Evolutionary conservation across 2,113 vertebrate genomes (phyloP).

Genomic region (Cephalopterus ornatus): DNA sequence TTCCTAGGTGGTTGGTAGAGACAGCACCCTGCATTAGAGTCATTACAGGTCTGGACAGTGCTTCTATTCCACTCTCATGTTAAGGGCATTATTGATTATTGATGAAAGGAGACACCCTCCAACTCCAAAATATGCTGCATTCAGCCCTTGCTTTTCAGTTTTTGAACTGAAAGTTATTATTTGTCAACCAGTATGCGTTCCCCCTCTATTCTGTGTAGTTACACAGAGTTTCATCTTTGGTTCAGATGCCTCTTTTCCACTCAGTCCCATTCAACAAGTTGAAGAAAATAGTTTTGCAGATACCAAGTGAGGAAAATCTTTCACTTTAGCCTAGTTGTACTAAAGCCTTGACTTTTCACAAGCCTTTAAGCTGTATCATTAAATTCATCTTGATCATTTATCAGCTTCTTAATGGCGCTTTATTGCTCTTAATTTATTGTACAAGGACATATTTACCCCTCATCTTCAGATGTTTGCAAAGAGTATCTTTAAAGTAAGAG

Average conservation of each 20-base stretch:
- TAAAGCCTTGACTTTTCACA: slow-evolving; percentile 56
- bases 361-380: slow-evolving; percentile 46
- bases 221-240: background rate
- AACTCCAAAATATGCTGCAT: background rate
- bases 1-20: background rate
- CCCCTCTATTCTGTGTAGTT: background rate
- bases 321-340: slow-evolving; percentile 36
- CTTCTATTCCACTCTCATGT: background rate
- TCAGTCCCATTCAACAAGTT: background rate
- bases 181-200: background rate
- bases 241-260: slow-evolving; percentile 23
- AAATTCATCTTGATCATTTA: slow-evolving; percentile 35
- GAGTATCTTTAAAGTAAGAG: slow-evolving; percentile 69
- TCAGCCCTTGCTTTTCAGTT: background rate
- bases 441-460: slow-evolving; percentile 69
- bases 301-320: background rate
- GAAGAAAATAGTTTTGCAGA: slow-evolving; percentile 25
- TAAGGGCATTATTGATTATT: slow-evolving; percentile 58
- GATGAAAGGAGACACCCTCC: slow-evolving; percentile 33
- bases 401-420: slow-evolving; percentile 39
- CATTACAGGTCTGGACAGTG: background rate
- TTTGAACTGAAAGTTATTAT: background rate
- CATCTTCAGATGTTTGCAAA: slow-evolving; percentile 70
- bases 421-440: slow-evolving; percentile 81
- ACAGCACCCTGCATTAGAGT: slow-evolving; percentile 20